A percentile compares a stretch with the other conserved stretches of the same genome.
Conservation (phyloP, 2,888 invertebrate species). For the Spodoptera picta region DNA sequence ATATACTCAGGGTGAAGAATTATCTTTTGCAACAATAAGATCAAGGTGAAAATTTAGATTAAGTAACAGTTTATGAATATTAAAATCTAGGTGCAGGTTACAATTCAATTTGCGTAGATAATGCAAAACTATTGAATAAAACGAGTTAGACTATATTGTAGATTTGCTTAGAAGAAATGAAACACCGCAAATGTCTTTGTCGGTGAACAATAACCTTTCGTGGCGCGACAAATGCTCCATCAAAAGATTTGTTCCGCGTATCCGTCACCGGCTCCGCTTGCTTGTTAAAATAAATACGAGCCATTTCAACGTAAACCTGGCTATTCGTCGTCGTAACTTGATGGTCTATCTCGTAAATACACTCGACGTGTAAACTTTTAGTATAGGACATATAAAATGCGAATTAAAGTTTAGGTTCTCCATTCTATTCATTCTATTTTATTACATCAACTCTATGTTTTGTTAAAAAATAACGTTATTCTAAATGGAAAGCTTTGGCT, state of each 20-base stretch:
- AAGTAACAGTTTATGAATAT: constrained; percentile 30
- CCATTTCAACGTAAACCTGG: constrained; percentile 67
- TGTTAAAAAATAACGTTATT: constrained; percentile 8
- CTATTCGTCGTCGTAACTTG: constrained; percentile 63
- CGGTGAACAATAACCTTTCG: constrained; percentile 60
- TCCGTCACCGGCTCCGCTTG: constrained; percentile 68
- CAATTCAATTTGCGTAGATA: constrained; percentile 19
- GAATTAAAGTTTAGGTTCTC: constrained; percentile 27
- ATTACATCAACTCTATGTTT: constrained; percentile 6
- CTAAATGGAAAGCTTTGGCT: constrained; percentile 8
- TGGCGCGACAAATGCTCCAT: constrained; percentile 68
- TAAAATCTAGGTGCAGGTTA: constrained; percentile 8
- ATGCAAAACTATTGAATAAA: constrained; percentile 19
- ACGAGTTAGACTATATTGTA: constrained; percentile 10
- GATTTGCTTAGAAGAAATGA: constrained; percentile 43
- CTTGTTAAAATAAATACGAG: constrained; percentile 70
- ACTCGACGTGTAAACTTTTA: constrained; percentile 45
- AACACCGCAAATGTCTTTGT: constrained; percentile 47
- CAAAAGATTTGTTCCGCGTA: constrained; percentile 71
- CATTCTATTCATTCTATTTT: constrained; percentile 29
- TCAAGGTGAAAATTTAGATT: constrained; percentile 45
- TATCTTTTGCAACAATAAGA: constrained; percentile 40
- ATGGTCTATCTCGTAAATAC: constrained; percentile 53
- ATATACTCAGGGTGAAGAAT: constrained; percentile 26
- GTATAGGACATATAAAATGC: constrained; percentile 40